Evolutionary conservation across 2,888 invertebrate species (phyloP).

Genomic region (Thera obeliscata): DNA sequence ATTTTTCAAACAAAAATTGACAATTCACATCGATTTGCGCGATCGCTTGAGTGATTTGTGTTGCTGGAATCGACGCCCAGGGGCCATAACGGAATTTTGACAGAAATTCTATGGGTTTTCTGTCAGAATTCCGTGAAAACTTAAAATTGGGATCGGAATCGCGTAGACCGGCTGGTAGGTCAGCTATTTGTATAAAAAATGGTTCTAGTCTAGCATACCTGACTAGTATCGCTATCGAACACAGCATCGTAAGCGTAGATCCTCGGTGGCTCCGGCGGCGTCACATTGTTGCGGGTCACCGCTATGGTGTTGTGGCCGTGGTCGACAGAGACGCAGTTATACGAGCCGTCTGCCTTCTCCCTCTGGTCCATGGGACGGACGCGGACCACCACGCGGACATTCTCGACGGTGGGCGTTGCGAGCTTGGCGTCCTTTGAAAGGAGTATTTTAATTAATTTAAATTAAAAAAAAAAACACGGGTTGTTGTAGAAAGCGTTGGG

Average conservation of each 20-base stretch:
- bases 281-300: slow-evolving; percentile 89
- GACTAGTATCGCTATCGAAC: slow-evolving; percentile 89
- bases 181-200: not conserved
- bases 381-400: slow-evolving; percentile 97
- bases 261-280: slow-evolving; percentile 91
- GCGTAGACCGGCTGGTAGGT: too few species aligned
- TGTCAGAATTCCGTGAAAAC: too few species aligned
- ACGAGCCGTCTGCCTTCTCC: slow-evolving; percentile 89
- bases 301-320: slow-evolving; percentile 90
- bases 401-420: slow-evolving; percentile 90
- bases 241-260: slow-evolving; percentile 98
- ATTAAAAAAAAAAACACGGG: too few species aligned
- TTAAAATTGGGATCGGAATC: not conserved
- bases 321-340: slow-evolving; percentile 91
- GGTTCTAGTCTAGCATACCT: slow-evolving; percentile 4
- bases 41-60: too few species aligned
- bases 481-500: too few species aligned
- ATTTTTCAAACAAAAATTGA: too few species aligned
- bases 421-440: slow-evolving; percentile 75
- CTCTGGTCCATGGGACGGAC: slow-evolving; percentile 96
- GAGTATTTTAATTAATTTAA: not conserved
- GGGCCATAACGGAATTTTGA: too few species aligned
- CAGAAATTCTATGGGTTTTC: too few species aligned
- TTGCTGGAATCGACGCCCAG: too few species aligned
- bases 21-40: too few species aligned